Conservation (phyloP, 2,113 vertebrate genomes). For the Tragelaphus buxtoni region DNA sequence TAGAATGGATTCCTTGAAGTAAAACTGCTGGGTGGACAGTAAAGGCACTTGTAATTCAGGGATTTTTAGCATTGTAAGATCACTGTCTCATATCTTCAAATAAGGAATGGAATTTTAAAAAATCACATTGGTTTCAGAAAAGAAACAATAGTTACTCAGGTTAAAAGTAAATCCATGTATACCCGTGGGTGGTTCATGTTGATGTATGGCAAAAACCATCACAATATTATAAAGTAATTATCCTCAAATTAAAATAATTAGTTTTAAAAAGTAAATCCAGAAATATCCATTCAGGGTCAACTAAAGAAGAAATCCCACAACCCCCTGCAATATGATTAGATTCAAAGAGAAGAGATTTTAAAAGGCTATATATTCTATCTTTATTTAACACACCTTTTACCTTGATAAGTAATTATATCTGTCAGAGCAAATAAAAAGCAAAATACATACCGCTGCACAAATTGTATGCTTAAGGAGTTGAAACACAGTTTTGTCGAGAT, state of each 20-base stretch:
- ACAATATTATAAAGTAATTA: neutral
- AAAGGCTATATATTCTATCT: neutral
- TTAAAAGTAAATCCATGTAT: conserved; percentile 28
- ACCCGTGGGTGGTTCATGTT: neutral
- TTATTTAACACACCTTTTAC: conserved; percentile 36
- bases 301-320: conserved; percentile 39
- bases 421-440: conserved; percentile 21
- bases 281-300: conserved; percentile 33
- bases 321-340: neutral
- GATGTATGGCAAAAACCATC: neutral
- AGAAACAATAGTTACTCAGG: neutral
- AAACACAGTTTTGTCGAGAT: conserved; percentile 70
- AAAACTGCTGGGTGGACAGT: neutral
- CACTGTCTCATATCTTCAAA: conserved; percentile 3
- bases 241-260: neutral
- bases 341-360: conserved; percentile 1
- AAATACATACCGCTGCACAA: conserved; percentile 74
- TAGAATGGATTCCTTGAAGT: conserved; percentile 17
- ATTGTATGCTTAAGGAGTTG: conserved; percentile 73
- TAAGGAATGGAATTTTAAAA: neutral
- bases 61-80: neutral
- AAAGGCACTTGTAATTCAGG: conserved; percentile 24
- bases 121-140: conserved; percentile 10
- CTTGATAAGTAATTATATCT: conserved; percentile 46
- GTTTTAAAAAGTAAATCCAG: neutral